A percentile compares a stretch with the other conserved stretches of the same genome.
Conservation (phyloP, 2,113 vertebrate species). For the Myotis yumanensis region DNA sequence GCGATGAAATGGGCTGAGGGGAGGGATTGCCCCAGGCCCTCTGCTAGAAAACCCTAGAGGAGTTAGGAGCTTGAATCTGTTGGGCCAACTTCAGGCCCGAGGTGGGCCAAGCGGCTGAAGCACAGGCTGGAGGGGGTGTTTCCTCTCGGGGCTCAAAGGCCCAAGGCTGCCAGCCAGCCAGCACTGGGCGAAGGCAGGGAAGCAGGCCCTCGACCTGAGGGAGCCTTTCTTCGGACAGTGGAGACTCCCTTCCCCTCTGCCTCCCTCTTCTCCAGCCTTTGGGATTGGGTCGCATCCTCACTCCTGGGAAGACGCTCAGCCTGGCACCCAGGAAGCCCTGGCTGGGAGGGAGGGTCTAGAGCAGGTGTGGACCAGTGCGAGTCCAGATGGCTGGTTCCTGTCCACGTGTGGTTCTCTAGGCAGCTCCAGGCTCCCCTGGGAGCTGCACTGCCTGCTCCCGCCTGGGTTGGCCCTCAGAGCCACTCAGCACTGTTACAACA, state of each 20-base stretch:
- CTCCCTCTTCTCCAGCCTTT: background rate
- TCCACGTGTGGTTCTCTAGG: background rate
- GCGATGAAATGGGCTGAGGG: background rate
- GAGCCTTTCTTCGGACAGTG: conserved; percentile 51
- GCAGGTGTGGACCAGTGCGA: background rate
- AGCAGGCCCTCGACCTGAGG: background rate
- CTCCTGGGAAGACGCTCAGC: background rate
- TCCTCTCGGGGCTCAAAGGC: background rate
- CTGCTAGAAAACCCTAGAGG: background rate
- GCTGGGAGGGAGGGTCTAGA: background rate
- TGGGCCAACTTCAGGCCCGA: background rate
- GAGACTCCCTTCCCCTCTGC: background rate
- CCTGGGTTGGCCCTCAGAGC: background rate
- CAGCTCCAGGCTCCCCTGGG: background rate
- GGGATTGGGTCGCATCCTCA: background rate
- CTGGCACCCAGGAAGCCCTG: background rate
- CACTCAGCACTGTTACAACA: background rate
- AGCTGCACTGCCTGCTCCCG: background rate
- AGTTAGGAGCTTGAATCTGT: background rate
- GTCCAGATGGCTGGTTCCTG: background rate
- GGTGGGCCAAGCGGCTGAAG: background rate
- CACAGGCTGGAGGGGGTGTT: background rate
- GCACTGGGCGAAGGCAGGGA: background rate
- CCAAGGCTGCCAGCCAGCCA: background rate
- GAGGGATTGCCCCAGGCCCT: background rate